These are phyloP conservation scores for Cryptoprocta ferox DNA, from an alignment of 2,797 vertebrate species.

Conservation along the genomic window DNA sequence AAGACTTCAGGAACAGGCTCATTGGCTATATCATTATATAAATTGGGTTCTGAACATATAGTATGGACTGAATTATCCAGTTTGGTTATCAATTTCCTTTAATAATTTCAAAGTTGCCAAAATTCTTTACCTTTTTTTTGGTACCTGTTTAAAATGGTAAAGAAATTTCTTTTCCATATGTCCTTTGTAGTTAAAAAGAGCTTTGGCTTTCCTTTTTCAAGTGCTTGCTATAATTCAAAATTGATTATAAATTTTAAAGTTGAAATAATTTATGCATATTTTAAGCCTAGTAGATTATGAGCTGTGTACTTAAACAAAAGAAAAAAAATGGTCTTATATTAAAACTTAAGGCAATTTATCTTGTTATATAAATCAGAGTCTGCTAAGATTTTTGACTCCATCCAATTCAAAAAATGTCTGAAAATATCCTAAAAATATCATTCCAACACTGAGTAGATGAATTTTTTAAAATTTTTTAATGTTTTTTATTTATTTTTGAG, in stretches of 20 bases:
- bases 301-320: background rate
- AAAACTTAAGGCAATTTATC: constrained; percentile 46
- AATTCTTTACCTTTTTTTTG: constrained; percentile 33
- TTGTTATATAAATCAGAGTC: background rate
- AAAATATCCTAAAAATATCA: background rate
- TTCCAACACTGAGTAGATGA: background rate
- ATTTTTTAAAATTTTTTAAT: too few relatives aligned
- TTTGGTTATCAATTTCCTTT: constrained; percentile 37
- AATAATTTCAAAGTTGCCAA: constrained; percentile 22
- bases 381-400: background rate
- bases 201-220: background rate
- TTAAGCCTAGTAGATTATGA: constrained; percentile 32
- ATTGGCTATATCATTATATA: background rate
- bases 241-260: constrained; percentile 41
- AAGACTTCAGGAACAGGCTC: background rate
- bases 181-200: background rate
- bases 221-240: constrained; percentile 46
- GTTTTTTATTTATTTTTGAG: too few relatives aligned
- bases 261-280: constrained; percentile 33
- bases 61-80: background rate
- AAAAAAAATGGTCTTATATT: background rate
- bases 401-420: background rate
- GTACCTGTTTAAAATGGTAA: constrained; percentile 33
- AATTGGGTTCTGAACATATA: background rate
- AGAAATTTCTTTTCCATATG: constrained; percentile 28